Evolutionary conservation across 2,113 vertebrate genomes (phyloP).

Genomic region (Antechinus flavipes): DNA sequence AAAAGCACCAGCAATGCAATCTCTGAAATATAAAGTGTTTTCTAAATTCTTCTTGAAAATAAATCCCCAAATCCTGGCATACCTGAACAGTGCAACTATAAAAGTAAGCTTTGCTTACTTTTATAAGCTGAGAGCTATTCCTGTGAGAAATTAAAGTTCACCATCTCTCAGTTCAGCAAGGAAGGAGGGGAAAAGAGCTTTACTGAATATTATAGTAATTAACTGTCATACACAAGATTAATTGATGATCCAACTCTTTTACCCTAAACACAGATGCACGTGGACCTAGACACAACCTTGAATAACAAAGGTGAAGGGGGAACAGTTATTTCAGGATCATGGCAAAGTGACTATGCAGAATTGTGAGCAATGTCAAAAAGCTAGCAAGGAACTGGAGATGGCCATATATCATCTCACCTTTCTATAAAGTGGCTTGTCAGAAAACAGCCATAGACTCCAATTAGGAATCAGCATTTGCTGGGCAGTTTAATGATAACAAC

Average conservation of each 20-base stretch:
- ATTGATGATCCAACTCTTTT: conserved; percentile 70
- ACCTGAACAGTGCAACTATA: neutral
- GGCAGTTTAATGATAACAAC: conserved; percentile 21
- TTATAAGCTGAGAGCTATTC: neutral
- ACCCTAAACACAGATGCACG: conserved; percentile 72
- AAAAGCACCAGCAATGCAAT: neutral
- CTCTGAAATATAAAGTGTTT: neutral
- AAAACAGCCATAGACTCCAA: conserved; percentile 45
- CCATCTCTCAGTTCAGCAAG: conserved; percentile 23
- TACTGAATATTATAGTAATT: conserved; percentile 59
- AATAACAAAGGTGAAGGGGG: conserved; percentile 69
- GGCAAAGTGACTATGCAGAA: conserved; percentile 67
- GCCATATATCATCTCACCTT: conserved; percentile 54
- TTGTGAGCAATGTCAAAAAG: conserved; percentile 22
- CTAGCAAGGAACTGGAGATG: neutral
- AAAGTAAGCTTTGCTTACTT: neutral
- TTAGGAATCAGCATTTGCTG: conserved; percentile 11
- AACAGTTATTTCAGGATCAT: conserved; percentile 70
- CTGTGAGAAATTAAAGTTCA: neutral
- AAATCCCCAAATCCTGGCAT: conserved; percentile 29
- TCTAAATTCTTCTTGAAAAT: conserved; percentile 25
- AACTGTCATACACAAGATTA: conserved; percentile 73
- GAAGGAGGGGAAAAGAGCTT: conserved; percentile 51
- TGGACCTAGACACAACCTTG: conserved; percentile 69
- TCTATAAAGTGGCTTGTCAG: conserved; percentile 61